Evolutionary conservation across 2,888 invertebrate genomes (phyloP).

Genomic region (Abrostola tripartita): DNA sequence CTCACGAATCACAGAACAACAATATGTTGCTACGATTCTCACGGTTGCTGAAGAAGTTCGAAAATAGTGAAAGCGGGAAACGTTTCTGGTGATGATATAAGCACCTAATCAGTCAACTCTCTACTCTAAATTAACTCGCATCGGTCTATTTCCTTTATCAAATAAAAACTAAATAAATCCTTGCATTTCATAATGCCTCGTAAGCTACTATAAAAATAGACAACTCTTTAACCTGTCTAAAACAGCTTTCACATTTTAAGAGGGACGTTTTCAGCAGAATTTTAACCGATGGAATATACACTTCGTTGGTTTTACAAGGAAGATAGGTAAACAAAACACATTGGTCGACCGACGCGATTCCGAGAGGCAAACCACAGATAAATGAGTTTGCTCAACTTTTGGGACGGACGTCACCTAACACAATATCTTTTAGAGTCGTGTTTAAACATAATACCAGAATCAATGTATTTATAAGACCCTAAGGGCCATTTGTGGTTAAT

Average conservation of each 20-base stretch:
- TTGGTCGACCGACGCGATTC: constrained; percentile 15
- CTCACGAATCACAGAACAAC: too few relatives aligned
- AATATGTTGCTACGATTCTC: too few relatives aligned
- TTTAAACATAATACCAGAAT: constrained; percentile 29
- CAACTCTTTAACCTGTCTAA: constrained; percentile 12
- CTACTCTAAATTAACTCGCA: too few relatives aligned
- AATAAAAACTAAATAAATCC: neutral
- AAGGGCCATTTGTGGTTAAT: neutral
- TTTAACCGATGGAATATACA: constrained; percentile 42
- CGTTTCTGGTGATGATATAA: too few relatives aligned
- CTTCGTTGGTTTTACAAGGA: constrained; percentile 39
- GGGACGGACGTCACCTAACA: constrained; percentile 27
- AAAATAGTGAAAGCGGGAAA: too few relatives aligned
- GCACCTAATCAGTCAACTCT: too few relatives aligned
- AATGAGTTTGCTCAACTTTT: constrained; percentile 44
- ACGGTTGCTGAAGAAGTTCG: too few relatives aligned
- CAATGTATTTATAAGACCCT: constrained; percentile 18
- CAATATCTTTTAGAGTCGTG: constrained; percentile 38
- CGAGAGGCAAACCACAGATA: constrained; percentile 35
- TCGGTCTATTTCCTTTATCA: neutral
- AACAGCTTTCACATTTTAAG: constrained; percentile 13
- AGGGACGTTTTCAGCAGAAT: constrained; percentile 32
- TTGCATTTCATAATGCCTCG: neutral
- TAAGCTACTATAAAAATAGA: constrained; percentile 1
- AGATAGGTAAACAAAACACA: constrained; percentile 48